Base-by-base conservation (phyloP, 2,888 invertebrate species). In the Mystacides longicornis region DNA sequence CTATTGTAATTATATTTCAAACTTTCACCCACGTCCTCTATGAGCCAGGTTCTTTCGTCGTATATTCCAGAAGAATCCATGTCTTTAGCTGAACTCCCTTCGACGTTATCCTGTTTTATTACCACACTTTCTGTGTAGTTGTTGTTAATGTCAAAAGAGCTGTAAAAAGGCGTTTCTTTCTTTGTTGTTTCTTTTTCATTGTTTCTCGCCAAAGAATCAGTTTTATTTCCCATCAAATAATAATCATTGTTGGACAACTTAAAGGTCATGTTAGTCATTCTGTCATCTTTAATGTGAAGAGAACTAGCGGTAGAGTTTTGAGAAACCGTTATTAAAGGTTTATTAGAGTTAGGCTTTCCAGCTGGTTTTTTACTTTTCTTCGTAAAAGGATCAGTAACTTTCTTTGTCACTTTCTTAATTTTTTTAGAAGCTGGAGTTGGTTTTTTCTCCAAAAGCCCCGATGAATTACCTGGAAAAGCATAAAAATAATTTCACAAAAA, bases 391-490 rank as follows among this genome's bases (percentile, higher is more conserved):
- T 52, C 55, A 1, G 43, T 20, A 18, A 49, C 49, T 43, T 60
- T 60, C 49, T 57, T 58, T 18, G 19, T 14, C 2, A 31, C 11
- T n/a, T 54, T 54, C 52, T 56, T 56, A 18, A 19, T 47, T 43
- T 50, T 60, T 21, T 43, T 27, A 14, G 48, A 46, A 16, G 45
- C 33, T 11, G 58, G 52, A 4, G 53, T 31, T 5, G 61, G 59
- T 21, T 23, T 49, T 33, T 55, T 57, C 16, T 54, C 57, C 5
- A 59, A 23, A 16, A 52, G 27, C 27, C 52, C 31, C 1, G 61
- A 59, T 1, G 59, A 59, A 48, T 61, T 61, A 7, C 59, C 61
- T 61, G 54, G n/a, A n/a, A n/a, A n/a, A n/a, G n/a, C n/a, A n/a
- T n/a, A n/a, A n/a, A n/a, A n/a, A n/a, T n/a, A n/a, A n/a, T n/a